A percentile compares a stretch with the other conserved stretches of the same genome.
These are phyloP conservation scores for Typhlichthys subterraneus DNA, from an alignment of 2,797 vertebrate species.

Conservation along the genomic window DNA sequence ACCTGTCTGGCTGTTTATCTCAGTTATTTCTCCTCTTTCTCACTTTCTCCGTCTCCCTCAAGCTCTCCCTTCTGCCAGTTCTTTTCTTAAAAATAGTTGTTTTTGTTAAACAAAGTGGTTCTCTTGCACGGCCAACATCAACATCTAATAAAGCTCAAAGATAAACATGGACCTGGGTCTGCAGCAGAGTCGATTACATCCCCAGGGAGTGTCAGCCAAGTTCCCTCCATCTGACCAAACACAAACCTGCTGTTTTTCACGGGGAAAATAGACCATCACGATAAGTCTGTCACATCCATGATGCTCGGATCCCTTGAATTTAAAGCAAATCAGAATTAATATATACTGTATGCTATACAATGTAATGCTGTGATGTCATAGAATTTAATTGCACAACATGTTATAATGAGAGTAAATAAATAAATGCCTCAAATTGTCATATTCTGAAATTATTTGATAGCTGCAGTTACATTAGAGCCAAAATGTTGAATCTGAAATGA, in stretches of 20 bases:
- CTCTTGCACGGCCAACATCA: conserved; percentile 78
- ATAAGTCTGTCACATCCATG: conserved; percentile 51
- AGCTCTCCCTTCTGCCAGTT: conserved; percentile 21
- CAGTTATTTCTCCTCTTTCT: conserved; percentile 13
- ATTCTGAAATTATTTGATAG: no score
- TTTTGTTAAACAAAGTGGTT: conserved; percentile 77
- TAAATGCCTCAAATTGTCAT: no score
- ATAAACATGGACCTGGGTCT: conserved; percentile 79
- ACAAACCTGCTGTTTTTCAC: conserved; percentile 77
- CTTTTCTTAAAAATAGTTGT: conserved; percentile 66
- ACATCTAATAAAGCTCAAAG: conserved; percentile 82
- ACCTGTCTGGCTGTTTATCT: not conserved
- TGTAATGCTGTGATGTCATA: conserved; percentile 15
- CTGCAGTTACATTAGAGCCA: no score
- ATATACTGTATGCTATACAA: conserved; percentile 43
- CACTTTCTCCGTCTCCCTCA: conserved; percentile 27
- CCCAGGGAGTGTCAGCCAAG: conserved; percentile 74
- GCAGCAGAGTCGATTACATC: conserved; percentile 81
- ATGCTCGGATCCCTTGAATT: conserved; percentile 36
- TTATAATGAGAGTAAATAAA: no score
- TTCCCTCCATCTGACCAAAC: conserved; percentile 80
- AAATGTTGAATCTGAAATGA: no score
- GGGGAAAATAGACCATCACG: conserved; percentile 43
- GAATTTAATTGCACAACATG: not conserved
- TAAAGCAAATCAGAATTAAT: conserved; percentile 41